A percentile compares a stretch with the other conserved stretches of the same genome.
Conservation (phyloP, 1,140 invertebrate species). For the Zaprionus inermis region DNA sequence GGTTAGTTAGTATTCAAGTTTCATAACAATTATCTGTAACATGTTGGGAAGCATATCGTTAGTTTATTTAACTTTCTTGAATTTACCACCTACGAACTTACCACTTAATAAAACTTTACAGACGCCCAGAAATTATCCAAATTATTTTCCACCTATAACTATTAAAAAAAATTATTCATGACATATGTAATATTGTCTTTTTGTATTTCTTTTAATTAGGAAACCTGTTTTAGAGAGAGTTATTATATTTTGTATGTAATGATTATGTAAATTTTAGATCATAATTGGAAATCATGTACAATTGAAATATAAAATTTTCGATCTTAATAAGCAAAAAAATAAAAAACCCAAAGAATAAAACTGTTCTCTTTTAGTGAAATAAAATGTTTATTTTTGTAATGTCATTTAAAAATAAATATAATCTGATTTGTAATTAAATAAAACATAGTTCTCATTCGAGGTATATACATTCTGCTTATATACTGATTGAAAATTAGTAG, state of each 20-base stretch:
- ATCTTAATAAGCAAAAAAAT: slow-evolving; percentile 20
- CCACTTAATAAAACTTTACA: slow-evolving; percentile 9
- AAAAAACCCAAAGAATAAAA: slow-evolving; percentile 10
- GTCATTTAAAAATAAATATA: slow-evolving; percentile 37
- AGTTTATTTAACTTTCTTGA: slow-evolving; percentile 11
- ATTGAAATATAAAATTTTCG: not conserved
- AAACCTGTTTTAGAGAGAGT: not conserved
- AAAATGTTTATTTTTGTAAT: slow-evolving; percentile 61
- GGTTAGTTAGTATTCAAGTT: not conserved
- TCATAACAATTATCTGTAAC: slow-evolving; percentile 3
- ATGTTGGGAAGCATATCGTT: not conserved
- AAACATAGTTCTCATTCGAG: slow-evolving; percentile 27
- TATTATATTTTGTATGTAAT: no score
- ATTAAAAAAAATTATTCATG: slow-evolving; percentile 51
- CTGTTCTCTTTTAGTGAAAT: slow-evolving; percentile 33
- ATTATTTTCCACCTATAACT: slow-evolving; percentile 78
- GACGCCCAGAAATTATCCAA: slow-evolving; percentile 24
- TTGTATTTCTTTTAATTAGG: not conserved
- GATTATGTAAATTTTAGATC: not conserved
- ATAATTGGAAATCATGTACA: not conserved
- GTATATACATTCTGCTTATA: slow-evolving; percentile 7
- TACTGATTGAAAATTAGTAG: not conserved
- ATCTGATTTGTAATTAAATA: slow-evolving; percentile 34
- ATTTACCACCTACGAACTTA: slow-evolving; percentile 34
- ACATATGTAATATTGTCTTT: not conserved